A percentile compares a stretch with the other conserved stretches of the same genome.
Evolutionary conservation across 2,888 invertebrate genomes (phyloP).

Genomic region (Drosophila aldrichi): DNA sequence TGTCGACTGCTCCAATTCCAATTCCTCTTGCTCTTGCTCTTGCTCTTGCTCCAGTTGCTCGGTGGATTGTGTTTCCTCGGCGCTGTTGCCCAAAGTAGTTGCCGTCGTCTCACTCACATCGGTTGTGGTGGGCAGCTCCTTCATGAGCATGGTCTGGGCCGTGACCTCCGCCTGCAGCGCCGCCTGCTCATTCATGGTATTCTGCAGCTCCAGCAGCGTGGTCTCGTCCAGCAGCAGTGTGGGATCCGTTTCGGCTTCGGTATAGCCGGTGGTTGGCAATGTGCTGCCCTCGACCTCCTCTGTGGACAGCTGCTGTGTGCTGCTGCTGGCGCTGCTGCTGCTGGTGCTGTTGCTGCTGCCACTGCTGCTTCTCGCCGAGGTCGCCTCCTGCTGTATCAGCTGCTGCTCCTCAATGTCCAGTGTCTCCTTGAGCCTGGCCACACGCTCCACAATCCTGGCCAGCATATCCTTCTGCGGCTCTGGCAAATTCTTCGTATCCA

Average conservation of each 20-base stretch:
- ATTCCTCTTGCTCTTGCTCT: constrained; percentile 20
- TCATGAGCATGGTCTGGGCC: constrained; percentile 70
- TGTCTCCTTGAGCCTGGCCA: constrained; percentile 84
- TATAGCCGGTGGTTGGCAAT: constrained; percentile 49
- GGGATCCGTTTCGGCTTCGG: constrained; percentile 80
- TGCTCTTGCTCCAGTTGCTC: constrained; percentile 27
- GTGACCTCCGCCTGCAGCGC: constrained; percentile 77
- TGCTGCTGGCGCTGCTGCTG: constrained; percentile 23
- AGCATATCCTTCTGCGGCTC: constrained; percentile 85
- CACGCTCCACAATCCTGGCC: constrained; percentile 84
- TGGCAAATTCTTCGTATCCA: constrained; percentile 84
- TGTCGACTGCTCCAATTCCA: constrained; percentile 54
- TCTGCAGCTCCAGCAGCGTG: constrained; percentile 79
- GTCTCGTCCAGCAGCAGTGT: constrained; percentile 82
- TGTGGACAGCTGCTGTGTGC: constrained; percentile 11
- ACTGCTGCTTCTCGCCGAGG: constrained; percentile 49
- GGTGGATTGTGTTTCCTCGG: constrained; percentile 18
- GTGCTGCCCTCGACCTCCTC: constrained; percentile 58
- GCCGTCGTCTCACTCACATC: constrained; percentile 50
- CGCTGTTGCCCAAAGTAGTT: constrained; percentile 28
- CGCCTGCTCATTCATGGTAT: constrained; percentile 80
- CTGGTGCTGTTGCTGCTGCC: constrained; percentile 11
- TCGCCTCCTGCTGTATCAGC: constrained; percentile 56
- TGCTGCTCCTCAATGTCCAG: constrained; percentile 81
- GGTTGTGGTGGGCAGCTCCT: constrained; percentile 76